Evolutionary conservation across 2,113 vertebrate genomes (phyloP).

Genomic region (Sterrhoptilus dennistouni): DNA sequence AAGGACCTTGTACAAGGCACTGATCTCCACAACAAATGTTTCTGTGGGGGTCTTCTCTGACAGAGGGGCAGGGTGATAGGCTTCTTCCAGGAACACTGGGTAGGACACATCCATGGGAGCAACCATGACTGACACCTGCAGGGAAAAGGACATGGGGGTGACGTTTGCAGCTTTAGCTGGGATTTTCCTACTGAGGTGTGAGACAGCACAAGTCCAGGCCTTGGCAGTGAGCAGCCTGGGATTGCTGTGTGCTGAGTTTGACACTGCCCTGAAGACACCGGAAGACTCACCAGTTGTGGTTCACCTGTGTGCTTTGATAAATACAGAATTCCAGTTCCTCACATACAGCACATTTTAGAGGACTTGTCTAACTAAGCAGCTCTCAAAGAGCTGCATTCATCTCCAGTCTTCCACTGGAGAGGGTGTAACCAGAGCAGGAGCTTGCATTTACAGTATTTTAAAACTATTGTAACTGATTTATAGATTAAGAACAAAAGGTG

Average conservation of each 20-base stretch:
- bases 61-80: constrained; percentile 42
- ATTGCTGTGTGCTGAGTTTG: not conserved
- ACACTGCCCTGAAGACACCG: not conserved
- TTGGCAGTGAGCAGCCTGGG: not conserved
- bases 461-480: not conserved
- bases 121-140: constrained; percentile 42
- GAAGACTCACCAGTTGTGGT: not conserved
- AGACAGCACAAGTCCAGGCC: not conserved
- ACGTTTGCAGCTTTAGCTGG: not conserved
- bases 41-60: not conserved
- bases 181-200: not conserved
- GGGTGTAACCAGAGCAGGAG: not conserved
- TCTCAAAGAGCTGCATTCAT: not conserved
- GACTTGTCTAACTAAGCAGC: not conserved
- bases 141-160: not conserved
- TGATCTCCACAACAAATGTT: not conserved
- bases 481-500: not conserved
- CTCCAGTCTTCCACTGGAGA: not conserved
- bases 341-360: not conserved
- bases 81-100: constrained; percentile 27
- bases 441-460: not conserved
- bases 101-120: not conserved
- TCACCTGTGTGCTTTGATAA: not conserved
- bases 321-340: not conserved
- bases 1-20: not conserved